phyloP scores from a whole-genome alignment of 1,140 invertebrate genomes.

The Cyclargus thomasi region DNA sequence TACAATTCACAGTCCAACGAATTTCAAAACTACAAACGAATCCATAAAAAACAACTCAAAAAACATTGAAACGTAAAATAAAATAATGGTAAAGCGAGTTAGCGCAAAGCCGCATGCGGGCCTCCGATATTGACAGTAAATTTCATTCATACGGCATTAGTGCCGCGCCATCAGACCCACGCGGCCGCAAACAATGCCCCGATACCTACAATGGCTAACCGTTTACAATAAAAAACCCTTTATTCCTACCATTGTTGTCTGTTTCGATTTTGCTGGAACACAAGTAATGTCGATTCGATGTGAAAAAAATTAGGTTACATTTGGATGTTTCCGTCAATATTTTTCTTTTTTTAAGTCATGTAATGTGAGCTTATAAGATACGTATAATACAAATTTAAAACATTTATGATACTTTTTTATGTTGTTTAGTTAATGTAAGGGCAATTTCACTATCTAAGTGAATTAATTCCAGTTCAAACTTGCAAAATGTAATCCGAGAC shows the following conservation, averaged over 20 bases:
- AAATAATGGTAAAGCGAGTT: conserved; percentile 66
- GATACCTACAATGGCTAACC: conserved; percentile 15
- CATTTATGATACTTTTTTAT: no score
- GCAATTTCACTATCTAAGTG: no score
- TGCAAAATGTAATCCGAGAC: no score
- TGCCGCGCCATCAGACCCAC: conserved; percentile 70
- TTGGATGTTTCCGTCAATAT: no score
- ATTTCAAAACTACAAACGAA: background rate
- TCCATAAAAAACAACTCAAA: conserved; percentile 14
- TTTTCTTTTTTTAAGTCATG: no score
- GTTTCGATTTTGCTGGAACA: background rate
- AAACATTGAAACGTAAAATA: conserved; percentile 26
- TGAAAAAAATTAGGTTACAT: background rate
- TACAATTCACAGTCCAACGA: no score
- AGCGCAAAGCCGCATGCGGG: conserved; percentile 72
- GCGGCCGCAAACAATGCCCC: conserved; percentile 52
- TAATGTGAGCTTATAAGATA: no score
- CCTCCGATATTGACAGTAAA: conserved; percentile 74
- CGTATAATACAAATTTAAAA: no score
- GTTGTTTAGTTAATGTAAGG: no score
- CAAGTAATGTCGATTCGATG: background rate
- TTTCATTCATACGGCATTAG: conserved; percentile 74
- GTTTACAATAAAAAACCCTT: conserved; percentile 17
- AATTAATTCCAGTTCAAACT: no score
- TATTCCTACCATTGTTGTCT: background rate